A percentile compares a stretch with the other conserved stretches of the same genome.
Conservation (phyloP, 2,113 vertebrate species). For the Vidua chalybeata region DNA sequence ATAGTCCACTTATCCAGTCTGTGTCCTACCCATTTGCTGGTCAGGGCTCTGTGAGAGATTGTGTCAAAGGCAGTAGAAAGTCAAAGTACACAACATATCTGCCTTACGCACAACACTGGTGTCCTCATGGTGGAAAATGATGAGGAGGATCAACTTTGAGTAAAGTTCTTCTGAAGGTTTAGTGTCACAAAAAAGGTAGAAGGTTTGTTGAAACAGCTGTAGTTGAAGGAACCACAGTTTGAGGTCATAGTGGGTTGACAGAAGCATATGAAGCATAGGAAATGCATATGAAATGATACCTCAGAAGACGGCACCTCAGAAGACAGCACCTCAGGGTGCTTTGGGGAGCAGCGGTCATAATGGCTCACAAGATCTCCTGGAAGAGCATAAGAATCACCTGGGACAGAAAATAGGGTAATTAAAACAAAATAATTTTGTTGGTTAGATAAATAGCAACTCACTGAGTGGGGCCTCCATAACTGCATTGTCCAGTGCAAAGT, state of each 20-base stretch:
- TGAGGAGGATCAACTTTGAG: background rate
- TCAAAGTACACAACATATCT: background rate
- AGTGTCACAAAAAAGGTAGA: background rate
- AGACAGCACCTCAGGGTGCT: background rate
- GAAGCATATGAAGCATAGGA: background rate
- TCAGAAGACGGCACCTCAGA: too few relatives aligned
- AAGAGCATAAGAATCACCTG: background rate
- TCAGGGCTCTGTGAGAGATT: background rate
- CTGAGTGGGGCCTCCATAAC: background rate
- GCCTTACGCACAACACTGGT: background rate
- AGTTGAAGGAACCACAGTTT: background rate
- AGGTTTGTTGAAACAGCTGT: background rate
- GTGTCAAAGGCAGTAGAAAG: background rate
- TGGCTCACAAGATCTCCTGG: background rate
- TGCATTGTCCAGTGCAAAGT: background rate
- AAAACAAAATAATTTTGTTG: background rate
- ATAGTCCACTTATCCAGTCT: background rate
- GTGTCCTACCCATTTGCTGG: background rate
- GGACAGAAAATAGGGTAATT: background rate
- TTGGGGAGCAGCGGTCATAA: background rate
- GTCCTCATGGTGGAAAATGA: background rate
- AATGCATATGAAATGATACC: background rate
- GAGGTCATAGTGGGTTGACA: background rate
- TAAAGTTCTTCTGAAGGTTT: fast-evolving
- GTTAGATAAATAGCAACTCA: background rate